Conservation (phyloP, 2,797 vertebrate species). For the Phrynocephalus forsythii region DNA sequence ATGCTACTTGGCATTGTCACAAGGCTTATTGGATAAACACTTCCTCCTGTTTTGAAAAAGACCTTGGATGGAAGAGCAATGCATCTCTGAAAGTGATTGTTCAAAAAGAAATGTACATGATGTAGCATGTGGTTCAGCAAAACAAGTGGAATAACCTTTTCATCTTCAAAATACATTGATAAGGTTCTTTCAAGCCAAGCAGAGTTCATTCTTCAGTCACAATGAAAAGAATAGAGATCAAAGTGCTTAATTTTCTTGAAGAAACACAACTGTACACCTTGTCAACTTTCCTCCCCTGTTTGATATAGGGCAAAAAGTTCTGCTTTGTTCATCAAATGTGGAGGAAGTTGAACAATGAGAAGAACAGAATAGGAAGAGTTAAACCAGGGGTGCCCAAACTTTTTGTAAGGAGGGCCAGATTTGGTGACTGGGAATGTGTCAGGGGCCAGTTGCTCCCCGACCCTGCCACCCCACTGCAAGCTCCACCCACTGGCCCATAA, state of each 20-base stretch:
- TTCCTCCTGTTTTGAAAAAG: not conserved
- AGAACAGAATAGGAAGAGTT: not conserved
- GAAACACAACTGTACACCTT: slow-evolving; percentile 62
- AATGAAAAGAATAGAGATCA: slow-evolving; percentile 66
- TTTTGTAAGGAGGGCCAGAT: too few species aligned
- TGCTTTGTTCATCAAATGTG: not conserved
- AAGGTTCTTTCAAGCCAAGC: slow-evolving; percentile 29
- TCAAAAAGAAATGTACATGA: not conserved
- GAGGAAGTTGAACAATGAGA: not conserved
- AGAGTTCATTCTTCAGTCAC: slow-evolving; percentile 49
- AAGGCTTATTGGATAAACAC: not conserved
- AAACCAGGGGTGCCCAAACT: too few species aligned
- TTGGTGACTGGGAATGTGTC: too few species aligned
- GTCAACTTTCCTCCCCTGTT: not conserved
- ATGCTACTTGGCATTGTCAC: not conserved
- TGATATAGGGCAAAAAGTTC: not conserved
- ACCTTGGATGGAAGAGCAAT: not conserved
- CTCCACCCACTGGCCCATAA: too few species aligned
- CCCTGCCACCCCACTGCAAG: too few species aligned
- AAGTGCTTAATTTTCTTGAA: slow-evolving; percentile 73
- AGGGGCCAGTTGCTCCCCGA: too few species aligned
- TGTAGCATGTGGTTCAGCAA: not conserved
- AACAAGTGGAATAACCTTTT: not conserved
- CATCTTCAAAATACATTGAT: slow-evolving; percentile 14
- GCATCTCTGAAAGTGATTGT: not conserved